Conservation (phyloP, 2,797 vertebrate genomes). For the Meriones psammophilus region DNA sequence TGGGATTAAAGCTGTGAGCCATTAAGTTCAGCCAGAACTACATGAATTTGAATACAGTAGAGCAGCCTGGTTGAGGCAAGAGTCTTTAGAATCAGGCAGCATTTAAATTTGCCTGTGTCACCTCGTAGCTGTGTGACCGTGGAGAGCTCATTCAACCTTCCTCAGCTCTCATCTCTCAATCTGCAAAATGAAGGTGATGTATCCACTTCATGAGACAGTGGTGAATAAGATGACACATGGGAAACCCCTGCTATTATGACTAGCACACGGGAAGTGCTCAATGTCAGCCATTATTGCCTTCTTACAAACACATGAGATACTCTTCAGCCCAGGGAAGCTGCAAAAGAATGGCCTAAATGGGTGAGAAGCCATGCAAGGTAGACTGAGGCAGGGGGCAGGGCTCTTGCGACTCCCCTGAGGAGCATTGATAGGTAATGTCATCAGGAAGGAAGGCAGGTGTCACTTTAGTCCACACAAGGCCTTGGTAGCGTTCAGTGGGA, state of each 20-base stretch:
- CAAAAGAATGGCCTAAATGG: not conserved
- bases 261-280: not conserved
- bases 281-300: fast-evolving
- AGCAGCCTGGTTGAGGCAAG: not conserved
- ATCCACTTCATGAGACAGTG: not conserved
- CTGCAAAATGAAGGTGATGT: not conserved
- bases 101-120: not conserved
- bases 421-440: not conserved
- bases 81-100: not conserved
- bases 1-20: not conserved
- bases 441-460: not conserved
- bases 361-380: not conserved
- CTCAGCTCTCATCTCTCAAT: not conserved
- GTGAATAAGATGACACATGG: not conserved
- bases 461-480: not conserved
- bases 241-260: not conserved
- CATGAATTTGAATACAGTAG: constrained; percentile 5
- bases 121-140: not conserved
- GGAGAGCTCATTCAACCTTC: constrained; percentile 9
- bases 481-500: fast-evolving
- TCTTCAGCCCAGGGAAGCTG: not conserved
- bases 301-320: not conserved
- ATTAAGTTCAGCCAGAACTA: not conserved
- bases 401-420: not conserved
- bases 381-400: not conserved